Evolutionary conservation across 1,140 invertebrate species (phyloP), one percentile per base, ranked within the genome.

Genomic region (Harlomillsia oculata): DNA sequence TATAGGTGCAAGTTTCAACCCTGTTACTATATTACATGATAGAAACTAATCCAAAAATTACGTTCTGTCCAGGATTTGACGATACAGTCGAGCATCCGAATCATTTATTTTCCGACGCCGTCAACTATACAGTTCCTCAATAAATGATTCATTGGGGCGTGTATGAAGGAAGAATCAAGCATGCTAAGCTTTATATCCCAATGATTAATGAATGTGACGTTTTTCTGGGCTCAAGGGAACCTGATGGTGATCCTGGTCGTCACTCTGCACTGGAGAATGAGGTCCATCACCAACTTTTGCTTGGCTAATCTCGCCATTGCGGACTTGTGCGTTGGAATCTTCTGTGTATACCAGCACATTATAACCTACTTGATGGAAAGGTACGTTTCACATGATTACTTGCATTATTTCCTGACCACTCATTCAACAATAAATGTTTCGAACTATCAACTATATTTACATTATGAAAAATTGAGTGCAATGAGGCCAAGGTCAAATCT

Each of bases 311-410:
- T 90, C 40, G 85, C 86, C 0, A 78, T 87, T 9, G 85, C 87
- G 8, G 87, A 90, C 69, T 78, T 89, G 30, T 86, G 85, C 62
- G 87, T 90, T 1, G 85, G 83, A 13, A 75, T 89, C 32, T 89
- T 90, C 69, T 90, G 87, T 67, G 84, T 90, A 29, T 85, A 84
- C 69, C 87, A 88, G 70, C 89, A 88, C 68, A 75, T 88, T 48
- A 78, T 79, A 14, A 82, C 83, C 55, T 87, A 87, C 69, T 72
- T 88, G 13, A 82, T 83, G 41, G 43, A 64, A 5, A 63, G 55
- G 64, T 67, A 60, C 56, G 29, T 39, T n/a, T n/a, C n/a, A n/a
- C n/a, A n/a, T n/a, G n/a, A n/a, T n/a, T n/a, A n/a, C n/a, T n/a
- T n/a, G n/a, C n/a, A n/a, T n/a, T n/a, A n/a, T n/a, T n/a, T n/a